phyloP scores from a whole-genome alignment of 2,888 invertebrate species.

The Aphodius sticticus region DNA sequence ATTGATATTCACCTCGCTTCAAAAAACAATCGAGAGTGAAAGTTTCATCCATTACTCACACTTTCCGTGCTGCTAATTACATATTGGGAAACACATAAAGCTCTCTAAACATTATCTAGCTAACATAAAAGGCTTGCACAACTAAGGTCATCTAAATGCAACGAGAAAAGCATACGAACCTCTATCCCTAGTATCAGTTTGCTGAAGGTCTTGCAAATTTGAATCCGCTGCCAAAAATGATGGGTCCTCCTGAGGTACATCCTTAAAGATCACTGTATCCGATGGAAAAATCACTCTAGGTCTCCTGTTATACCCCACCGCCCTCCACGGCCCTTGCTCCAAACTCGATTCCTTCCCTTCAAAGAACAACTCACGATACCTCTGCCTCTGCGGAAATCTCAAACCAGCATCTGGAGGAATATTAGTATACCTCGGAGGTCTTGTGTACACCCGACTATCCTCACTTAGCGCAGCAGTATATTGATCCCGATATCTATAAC shows the following conservation, averaged over 20 bases:
- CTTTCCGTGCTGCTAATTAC: background rate
- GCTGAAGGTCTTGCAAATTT: conserved; percentile 69
- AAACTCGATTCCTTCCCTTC: conserved; percentile 49
- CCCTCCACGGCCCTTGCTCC: conserved; percentile 48
- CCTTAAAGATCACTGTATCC: conserved; percentile 58
- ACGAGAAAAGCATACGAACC: conserved; percentile 62
- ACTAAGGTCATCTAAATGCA: conserved; percentile 25
- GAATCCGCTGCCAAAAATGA: conserved; percentile 53
- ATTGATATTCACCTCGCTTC: no score
- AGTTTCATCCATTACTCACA: no score
- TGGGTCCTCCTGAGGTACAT: conserved; percentile 52
- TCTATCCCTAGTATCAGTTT: conserved; percentile 66
- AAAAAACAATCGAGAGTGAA: no score
- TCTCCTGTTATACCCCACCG: conserved; percentile 49
- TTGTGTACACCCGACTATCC: conserved; percentile 27
- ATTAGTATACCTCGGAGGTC: conserved; percentile 27
- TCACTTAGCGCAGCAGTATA: conserved; percentile 17
- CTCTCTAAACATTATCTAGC: no score
- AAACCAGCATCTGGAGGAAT: conserved; percentile 14
- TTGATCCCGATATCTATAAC: conserved; percentile 32
- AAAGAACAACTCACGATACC: conserved; percentile 44
- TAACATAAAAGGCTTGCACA: conserved; percentile 26
- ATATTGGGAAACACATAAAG: no score
- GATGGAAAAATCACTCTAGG: conserved; percentile 60
- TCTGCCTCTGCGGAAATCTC: conserved; percentile 39